Evolutionary conservation across 2,113 vertebrate species (phyloP).

Genomic region (Odontophorus gujanensis): DNA sequence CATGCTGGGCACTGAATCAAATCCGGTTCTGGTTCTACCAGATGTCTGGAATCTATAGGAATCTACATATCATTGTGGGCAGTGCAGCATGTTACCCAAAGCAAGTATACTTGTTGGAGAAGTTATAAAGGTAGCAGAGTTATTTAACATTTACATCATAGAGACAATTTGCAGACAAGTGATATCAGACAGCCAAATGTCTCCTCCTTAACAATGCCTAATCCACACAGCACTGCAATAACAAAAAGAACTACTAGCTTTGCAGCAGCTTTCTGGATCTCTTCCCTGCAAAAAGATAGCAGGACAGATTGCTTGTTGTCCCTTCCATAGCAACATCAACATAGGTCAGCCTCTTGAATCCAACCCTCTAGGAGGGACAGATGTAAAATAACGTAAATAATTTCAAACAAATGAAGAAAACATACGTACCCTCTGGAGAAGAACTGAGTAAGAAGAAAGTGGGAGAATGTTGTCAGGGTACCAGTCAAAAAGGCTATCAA

Average conservation of each 20-base stretch:
- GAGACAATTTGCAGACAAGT: slow-evolving; percentile 34
- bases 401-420: neutral
- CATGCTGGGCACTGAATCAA: neutral
- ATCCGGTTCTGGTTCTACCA: neutral
- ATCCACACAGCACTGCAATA: slow-evolving; percentile 17
- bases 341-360: neutral
- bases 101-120: neutral
- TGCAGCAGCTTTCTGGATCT: neutral
- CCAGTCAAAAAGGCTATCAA: neutral
- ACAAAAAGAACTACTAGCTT: slow-evolving; percentile 50
- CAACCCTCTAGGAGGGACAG: neutral
- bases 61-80: neutral
- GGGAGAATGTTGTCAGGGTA: neutral
- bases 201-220: slow-evolving; percentile 37
- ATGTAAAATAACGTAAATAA: neutral
- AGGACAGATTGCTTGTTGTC: neutral
- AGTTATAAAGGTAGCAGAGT: neutral
- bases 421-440: neutral
- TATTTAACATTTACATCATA: neutral
- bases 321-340: neutral
- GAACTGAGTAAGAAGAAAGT: neutral
- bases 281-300: neutral
- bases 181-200: slow-evolving; percentile 34
- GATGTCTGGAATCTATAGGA: neutral
- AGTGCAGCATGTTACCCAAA: neutral